Conservation (phyloP, 1,140 invertebrate species). For the Atta colombica region DNA sequence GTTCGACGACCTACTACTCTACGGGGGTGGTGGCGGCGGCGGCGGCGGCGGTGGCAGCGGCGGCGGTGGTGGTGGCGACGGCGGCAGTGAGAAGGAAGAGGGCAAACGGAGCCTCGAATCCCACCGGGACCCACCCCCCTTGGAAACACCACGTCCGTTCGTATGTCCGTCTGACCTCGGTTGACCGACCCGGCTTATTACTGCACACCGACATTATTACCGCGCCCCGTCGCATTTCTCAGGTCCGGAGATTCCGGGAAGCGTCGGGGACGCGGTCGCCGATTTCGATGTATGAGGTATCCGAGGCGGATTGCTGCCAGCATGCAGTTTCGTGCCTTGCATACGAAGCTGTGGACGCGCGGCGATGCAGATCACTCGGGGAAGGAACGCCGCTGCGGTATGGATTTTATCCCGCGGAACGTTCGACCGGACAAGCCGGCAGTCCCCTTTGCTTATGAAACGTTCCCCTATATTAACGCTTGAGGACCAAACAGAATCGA, state of each 20-base stretch:
- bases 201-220: slow-evolving; percentile 72
- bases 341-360: slow-evolving; percentile 44
- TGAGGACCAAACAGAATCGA: background rate
- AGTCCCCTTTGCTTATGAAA: background rate
- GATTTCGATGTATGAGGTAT: slow-evolving; percentile 65
- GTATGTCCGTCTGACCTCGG: slow-evolving; percentile 50
- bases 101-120: slow-evolving; percentile 51
- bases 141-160: slow-evolving; percentile 55
- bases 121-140: slow-evolving; percentile 38
- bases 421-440: slow-evolving; percentile 10
- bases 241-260: slow-evolving; percentile 71
- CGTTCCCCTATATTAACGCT: background rate
- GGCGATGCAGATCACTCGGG: slow-evolving; percentile 44
- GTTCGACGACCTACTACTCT: slow-evolving; percentile 68
- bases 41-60: too few relatives aligned
- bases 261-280: slow-evolving; percentile 65
- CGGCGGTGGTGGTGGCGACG: too few relatives aligned
- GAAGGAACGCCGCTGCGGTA: slow-evolving; percentile 41
- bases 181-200: slow-evolving; percentile 69
- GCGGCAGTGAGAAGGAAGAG: background rate
- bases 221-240: slow-evolving; percentile 73
- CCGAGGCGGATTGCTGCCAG: slow-evolving; percentile 56
- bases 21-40: slow-evolving; percentile 17
- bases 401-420: slow-evolving; percentile 57
- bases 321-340: slow-evolving; percentile 57